Percentiles rank a stretch among this genome's conserved stretches.
phyloP scores from a whole-genome alignment of 2,797 vertebrate species.

The Sebastes oblongus region DNA sequence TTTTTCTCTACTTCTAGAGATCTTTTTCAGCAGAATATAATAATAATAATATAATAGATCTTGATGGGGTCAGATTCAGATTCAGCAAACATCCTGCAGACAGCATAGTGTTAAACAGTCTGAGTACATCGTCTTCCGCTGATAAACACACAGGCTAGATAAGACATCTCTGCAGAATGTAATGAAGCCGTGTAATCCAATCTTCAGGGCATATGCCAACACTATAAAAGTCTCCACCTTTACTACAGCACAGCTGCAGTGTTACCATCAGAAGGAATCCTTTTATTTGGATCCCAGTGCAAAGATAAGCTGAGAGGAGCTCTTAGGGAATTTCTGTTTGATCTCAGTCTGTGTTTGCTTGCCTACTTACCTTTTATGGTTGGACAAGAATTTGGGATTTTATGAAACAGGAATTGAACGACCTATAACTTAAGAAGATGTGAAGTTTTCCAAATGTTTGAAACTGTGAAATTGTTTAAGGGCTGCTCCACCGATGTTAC shows the following conservation, averaged over 20 bases:
- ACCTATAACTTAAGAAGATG: neutral
- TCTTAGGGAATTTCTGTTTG: slow-evolving; percentile 24
- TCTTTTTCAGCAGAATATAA: neutral
- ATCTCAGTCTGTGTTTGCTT: slow-evolving; percentile 23
- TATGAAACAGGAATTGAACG: neutral
- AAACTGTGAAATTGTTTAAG: neutral
- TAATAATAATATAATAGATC: no score
- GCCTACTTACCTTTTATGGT: slow-evolving; percentile 4
- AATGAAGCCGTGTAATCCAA: slow-evolving; percentile 59
- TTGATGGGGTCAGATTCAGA: neutral
- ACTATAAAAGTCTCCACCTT: slow-evolving; percentile 49
- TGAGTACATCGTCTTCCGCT: slow-evolving; percentile 38
- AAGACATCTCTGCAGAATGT: slow-evolving; percentile 50
- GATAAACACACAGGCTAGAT: slow-evolving; percentile 59
- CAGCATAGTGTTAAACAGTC: slow-evolving; percentile 14
- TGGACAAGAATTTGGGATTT: slow-evolving; percentile 15
- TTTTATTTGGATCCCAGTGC: slow-evolving; percentile 22
- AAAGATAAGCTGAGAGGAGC: slow-evolving; percentile 37
- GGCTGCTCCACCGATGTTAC: neutral
- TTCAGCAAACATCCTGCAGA: slow-evolving; percentile 1
- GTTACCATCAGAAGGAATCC: neutral
- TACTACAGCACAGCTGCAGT: slow-evolving; percentile 5
- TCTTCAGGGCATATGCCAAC: slow-evolving; percentile 38
- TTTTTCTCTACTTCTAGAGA: no score
- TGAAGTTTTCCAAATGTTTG: neutral